Conservation (phyloP, 2,113 vertebrate species). For the Megaceryle torquata region DNA sequence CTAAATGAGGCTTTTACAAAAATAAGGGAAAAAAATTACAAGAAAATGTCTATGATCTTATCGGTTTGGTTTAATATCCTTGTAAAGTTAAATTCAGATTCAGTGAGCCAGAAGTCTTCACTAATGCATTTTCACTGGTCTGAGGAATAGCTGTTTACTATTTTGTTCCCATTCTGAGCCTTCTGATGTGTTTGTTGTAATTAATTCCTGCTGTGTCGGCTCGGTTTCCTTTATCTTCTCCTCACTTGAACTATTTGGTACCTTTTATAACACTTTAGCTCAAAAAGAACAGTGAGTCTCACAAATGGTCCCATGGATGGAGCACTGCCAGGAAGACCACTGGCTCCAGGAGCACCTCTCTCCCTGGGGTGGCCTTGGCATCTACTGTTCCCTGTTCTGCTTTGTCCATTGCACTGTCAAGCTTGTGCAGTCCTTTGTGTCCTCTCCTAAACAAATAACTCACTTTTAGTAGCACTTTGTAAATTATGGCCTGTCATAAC, state of each 20-base stretch:
- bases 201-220: background rate
- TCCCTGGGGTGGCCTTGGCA: slow-evolving; percentile 63
- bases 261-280: background rate
- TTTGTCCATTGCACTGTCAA: slow-evolving; percentile 68
- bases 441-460: slow-evolving; percentile 65
- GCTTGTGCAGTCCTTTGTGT: slow-evolving; percentile 65
- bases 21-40: background rate
- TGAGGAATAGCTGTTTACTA: background rate
- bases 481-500: background rate
- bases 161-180: background rate
- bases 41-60: background rate
- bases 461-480: background rate
- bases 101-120: background rate
- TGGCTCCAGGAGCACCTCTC: slow-evolving; percentile 72
- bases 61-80: background rate
- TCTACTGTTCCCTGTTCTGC: slow-evolving; percentile 70
- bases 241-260: background rate
- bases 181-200: background rate
- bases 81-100: background rate
- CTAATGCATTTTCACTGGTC: background rate
- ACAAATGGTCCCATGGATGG: slow-evolving; percentile 72
- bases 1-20: background rate
- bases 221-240: background rate
- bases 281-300: slow-evolving; percentile 21
- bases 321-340: slow-evolving; percentile 67